Base-by-base conservation (phyloP, 2,888 invertebrate species). In the Camptogramma bilineatum region DNA sequence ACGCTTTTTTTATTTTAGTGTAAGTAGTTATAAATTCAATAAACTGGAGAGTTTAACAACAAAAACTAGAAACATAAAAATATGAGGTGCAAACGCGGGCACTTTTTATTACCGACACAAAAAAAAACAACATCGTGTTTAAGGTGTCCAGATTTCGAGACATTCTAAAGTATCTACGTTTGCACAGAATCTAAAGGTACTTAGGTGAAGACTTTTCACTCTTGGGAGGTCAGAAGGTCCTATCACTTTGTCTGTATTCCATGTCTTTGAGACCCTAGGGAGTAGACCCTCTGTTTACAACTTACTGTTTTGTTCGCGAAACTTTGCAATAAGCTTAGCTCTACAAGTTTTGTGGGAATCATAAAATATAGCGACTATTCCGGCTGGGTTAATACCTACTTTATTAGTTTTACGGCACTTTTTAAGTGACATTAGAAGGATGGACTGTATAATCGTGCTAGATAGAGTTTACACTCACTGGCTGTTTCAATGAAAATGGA, bases 311-410 rank as follows among this genome's bases (percentile, higher is more conserved):
- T 64, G 63, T 64, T 66, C 58, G 52, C 63, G 19, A 54, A 71
- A 72, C 69, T 71, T 70, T 31, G 64, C 69, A 68, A 70, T 72
- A 71, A 69, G 69, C 66, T 69, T 59, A 48, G 42, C 47, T 68
- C 68, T 21, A 56, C 62, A 69, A 67, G 63, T 72, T 67, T 66
- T 51, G 55, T 42, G 64, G 64, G 66, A 64, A 69, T 62, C 65
- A 67, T 67, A 63, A 65, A 71, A 56, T 59, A 58, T 52, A 42
- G 60, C 48, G 52, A 55, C 55, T 55, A 60, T 56, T 64, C 55
- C 54, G 28, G 51, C 55, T 18, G 52, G 46, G 50, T 34, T 55
- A 47, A 47, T 56, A 61, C 34, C 10, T 39, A 39, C 54, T 18
- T 50, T 54, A 52, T 52, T 48, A 56, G 46, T 60, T 64, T 55